A percentile compares a stretch with the other conserved stretches of the same genome.
Evolutionary conservation across 2,888 invertebrate genomes (phyloP).

Genomic region (Cheilosia scutellata): DNA sequence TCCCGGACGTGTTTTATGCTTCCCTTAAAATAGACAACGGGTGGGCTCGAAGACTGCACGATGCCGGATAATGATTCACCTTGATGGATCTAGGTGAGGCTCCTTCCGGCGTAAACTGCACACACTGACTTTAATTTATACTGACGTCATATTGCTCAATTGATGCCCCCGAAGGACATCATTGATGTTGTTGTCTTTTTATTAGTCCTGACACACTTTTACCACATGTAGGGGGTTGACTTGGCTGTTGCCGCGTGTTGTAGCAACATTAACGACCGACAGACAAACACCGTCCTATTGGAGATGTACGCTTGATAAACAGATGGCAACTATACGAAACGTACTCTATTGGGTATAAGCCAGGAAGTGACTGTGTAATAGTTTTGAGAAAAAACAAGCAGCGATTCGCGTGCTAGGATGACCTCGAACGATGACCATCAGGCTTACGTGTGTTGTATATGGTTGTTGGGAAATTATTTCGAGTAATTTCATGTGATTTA

Average conservation of each 20-base stretch:
- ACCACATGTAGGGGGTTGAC: slow-evolving; percentile 27
- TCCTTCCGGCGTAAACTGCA: slow-evolving; percentile 34
- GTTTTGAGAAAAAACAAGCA: slow-evolving; percentile 39
- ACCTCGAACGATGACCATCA: slow-evolving; percentile 72
- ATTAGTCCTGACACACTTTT: slow-evolving; percentile 53
- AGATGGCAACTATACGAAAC: slow-evolving; percentile 49
- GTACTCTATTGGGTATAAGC: slow-evolving; percentile 12
- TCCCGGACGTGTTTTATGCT: slow-evolving; percentile 16
- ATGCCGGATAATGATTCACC: slow-evolving; percentile 72
- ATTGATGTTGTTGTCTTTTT: slow-evolving; percentile 59
- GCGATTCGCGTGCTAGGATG: slow-evolving; percentile 71
- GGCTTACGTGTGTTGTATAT: slow-evolving; percentile 30
- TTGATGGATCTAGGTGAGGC: slow-evolving; percentile 74
- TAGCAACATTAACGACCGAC: slow-evolving; percentile 66
- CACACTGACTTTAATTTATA: slow-evolving; percentile 51
- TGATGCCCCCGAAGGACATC: slow-evolving; percentile 66
- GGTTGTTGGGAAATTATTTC: slow-evolving; percentile 44
- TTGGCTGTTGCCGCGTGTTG: slow-evolving; percentile 64
- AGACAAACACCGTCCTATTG: slow-evolving; percentile 42
- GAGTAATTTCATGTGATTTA: slow-evolving; percentile 69
- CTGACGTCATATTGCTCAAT: slow-evolving; percentile 71
- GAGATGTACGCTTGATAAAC: slow-evolving; percentile 70
- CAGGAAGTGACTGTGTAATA: slow-evolving; percentile 54
- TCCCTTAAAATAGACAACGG: slow-evolving; percentile 43
- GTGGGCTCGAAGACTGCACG: slow-evolving; percentile 57